Conservation (phyloP, 2,888 invertebrate species). For the Nipponacmea schrenckii region DNA sequence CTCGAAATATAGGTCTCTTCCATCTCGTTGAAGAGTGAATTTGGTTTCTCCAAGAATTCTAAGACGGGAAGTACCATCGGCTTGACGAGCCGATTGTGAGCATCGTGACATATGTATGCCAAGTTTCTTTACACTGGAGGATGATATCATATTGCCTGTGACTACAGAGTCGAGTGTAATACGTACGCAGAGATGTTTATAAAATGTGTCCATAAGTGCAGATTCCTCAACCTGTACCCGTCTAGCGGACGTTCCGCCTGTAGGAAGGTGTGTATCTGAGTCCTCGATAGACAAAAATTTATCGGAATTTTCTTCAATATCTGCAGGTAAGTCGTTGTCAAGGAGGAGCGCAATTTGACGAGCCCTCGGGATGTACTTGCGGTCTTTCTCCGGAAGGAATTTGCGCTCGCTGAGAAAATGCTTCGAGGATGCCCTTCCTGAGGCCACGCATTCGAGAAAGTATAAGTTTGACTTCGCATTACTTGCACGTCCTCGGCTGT, state of each 20-base stretch:
- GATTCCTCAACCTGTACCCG: neutral
- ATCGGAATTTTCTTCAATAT: slow-evolving; percentile 2
- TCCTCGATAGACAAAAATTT: too few relatives aligned
- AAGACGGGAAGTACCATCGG: slow-evolving; percentile 23
- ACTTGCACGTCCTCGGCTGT: slow-evolving; percentile 21
- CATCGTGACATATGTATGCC: slow-evolving; percentile 9
- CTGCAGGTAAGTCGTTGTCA: too few relatives aligned
- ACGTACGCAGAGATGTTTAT: neutral
- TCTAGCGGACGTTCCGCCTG: neutral
- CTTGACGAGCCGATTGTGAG: slow-evolving; percentile 20
- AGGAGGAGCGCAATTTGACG: slow-evolving; percentile 15
- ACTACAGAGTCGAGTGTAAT: slow-evolving; percentile 17
- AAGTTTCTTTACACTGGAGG: slow-evolving; percentile 5
- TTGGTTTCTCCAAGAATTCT: slow-evolving; percentile 17
- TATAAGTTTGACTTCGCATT: slow-evolving; percentile 23
- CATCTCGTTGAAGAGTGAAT: too few relatives aligned
- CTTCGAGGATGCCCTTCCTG: neutral
- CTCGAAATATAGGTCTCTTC: neutral
- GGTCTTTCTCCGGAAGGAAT: slow-evolving; percentile 27
- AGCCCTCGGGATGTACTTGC: slow-evolving; percentile 20
- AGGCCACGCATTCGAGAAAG: slow-evolving; percentile 22
- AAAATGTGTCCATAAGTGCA: neutral
- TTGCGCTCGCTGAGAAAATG: slow-evolving; percentile 30
- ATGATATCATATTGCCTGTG: slow-evolving; percentile 26
- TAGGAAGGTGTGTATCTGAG: neutral